These are phyloP conservation scores for Motacilla alba DNA, from an alignment of 2,113 vertebrate species.

Conservation along the genomic window DNA sequence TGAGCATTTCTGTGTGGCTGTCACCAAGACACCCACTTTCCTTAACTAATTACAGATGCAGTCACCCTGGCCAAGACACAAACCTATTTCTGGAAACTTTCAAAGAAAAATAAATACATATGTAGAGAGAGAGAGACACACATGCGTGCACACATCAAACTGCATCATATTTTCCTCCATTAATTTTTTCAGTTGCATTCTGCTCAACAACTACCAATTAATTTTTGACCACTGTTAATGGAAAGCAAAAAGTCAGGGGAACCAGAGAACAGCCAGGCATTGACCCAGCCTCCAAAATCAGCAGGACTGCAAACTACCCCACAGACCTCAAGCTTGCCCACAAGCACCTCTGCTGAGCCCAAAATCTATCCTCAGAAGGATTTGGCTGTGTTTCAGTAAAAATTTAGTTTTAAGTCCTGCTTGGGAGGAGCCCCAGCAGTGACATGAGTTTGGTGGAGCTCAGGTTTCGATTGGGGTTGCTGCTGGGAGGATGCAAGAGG, in stretches of 20 bases:
- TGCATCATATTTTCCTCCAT: not conserved
- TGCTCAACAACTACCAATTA: not conserved
- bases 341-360: not conserved
- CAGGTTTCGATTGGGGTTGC: not conserved
- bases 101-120: slow-evolving; percentile 6
- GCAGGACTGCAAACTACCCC: not conserved
- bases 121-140: not conserved
- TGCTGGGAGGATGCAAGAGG: not conserved
- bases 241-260: not conserved
- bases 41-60: not conserved
- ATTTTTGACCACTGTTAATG: not conserved
- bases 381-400: not conserved
- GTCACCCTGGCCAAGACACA: not conserved
- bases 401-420: not conserved
- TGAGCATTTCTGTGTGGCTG: not conserved
- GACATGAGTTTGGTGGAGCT: not conserved
- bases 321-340: not conserved
- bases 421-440: not conserved
- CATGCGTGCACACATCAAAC: not conserved
- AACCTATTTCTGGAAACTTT: slow-evolving; percentile 35
- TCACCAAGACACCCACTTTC: not conserved
- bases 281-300: not conserved
- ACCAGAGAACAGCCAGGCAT: not conserved
- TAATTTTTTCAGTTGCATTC: not conserved
- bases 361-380: not conserved